Conservation (phyloP, 2,113 vertebrate species). For the human region GRCh38 chr7:149330501-149331000, state of each 20-base stretch:
- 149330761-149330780: neutral
- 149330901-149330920: accelerated
- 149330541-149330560: neutral
- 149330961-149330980: neutral
- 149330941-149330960: neutral
- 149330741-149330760: neutral
- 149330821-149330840: neutral
- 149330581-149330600: accelerated
- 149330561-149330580: neutral
- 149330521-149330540: neutral
- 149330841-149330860: neutral
- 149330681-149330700: neutral
- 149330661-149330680: neutral
- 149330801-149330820: neutral
- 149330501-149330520: no score
- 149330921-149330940: accelerated
- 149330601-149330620: neutral
- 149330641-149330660: neutral
- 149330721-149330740: accelerated
- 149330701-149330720: neutral
- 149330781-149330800: neutral
- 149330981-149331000: accelerated
- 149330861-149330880: no score
- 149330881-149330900: neutral
- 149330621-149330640: accelerated